These are phyloP conservation scores for Sacculina carcini DNA, from an alignment of 2,888 invertebrate genomes.

Conservation along the genomic window DNA sequence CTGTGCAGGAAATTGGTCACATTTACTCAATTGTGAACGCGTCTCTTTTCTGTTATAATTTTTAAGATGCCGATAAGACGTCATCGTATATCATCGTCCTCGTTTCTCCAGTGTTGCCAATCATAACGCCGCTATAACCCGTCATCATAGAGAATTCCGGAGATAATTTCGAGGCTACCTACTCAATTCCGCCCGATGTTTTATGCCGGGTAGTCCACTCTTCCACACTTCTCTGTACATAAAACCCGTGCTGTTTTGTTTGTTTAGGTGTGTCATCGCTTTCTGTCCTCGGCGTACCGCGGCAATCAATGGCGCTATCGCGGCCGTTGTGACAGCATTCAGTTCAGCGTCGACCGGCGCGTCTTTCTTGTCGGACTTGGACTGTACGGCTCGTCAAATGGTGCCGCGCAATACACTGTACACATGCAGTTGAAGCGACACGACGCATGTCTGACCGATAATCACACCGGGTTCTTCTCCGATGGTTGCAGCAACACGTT, in stretches of 20 bases:
- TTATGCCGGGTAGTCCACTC: no score
- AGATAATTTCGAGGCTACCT: background rate
- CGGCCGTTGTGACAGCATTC: slow-evolving; percentile 84
- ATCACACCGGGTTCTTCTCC: slow-evolving; percentile 77
- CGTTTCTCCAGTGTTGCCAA: no score
- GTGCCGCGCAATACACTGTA: slow-evolving; percentile 79
- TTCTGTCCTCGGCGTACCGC: slow-evolving; percentile 84
- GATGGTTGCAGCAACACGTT: slow-evolving; percentile 91
- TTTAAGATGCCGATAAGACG: no score
- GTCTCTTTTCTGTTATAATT: no score
- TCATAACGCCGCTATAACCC: no score
- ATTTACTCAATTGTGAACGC: no score
- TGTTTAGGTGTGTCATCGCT: slow-evolving; percentile 66
- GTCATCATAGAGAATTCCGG: no score
- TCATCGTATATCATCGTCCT: no score
- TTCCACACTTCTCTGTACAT: no score
- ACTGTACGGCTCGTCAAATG: slow-evolving; percentile 81
- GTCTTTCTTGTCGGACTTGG: slow-evolving; percentile 91
- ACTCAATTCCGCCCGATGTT: background rate
- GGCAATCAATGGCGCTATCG: slow-evolving; percentile 94
- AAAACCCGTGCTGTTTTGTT: background rate
- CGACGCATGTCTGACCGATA: slow-evolving; percentile 55
- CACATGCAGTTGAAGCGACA: slow-evolving; percentile 76
- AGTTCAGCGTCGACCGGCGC: slow-evolving; percentile 80
- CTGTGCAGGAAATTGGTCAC: no score